These are phyloP conservation scores for Sarcophaga subvicina DNA, from an alignment of 2,888 invertebrate genomes.

Conservation along the genomic window DNA sequence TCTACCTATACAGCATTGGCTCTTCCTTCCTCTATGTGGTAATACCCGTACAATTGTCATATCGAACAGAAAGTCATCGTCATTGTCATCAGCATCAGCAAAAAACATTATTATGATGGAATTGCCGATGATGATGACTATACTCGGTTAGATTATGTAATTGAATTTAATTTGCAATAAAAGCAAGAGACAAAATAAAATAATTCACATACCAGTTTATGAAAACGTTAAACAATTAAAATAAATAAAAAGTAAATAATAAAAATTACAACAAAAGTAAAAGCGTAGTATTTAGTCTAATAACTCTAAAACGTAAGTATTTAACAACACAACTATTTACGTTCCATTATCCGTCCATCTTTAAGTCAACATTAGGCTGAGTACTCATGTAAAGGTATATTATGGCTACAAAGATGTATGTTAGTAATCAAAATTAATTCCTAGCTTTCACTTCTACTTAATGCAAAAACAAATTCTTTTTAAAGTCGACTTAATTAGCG, in stretches of 20 bases:
- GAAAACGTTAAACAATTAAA: background rate
- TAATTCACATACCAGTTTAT: background rate
- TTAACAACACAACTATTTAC: too few relatives aligned
- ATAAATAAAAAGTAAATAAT: background rate
- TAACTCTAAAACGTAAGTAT: constrained; percentile 2
- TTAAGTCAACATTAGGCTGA: too few relatives aligned
- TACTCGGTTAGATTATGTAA: constrained; percentile 21
- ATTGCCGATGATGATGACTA: background rate
- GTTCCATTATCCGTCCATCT: too few relatives aligned
- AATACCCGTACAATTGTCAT: constrained; percentile 32
- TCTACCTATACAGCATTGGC: too few relatives aligned
- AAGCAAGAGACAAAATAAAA: background rate
- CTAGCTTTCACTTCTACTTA: too few relatives aligned
- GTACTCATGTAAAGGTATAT: too few relatives aligned
- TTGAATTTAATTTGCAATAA: constrained; percentile 42
- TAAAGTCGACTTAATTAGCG: too few relatives aligned
- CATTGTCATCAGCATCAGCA: constrained; percentile 15
- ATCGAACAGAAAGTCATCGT: background rate
- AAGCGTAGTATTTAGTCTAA: background rate
- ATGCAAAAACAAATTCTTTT: too few relatives aligned
- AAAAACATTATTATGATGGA: too few relatives aligned
- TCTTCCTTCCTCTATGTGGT: too few relatives aligned
- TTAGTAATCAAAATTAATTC: too few relatives aligned
- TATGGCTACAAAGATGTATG: too few relatives aligned
- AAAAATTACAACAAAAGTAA: background rate